Conservation (phyloP, 2,113 vertebrate genomes). For the Suricata suricatta region DNA sequence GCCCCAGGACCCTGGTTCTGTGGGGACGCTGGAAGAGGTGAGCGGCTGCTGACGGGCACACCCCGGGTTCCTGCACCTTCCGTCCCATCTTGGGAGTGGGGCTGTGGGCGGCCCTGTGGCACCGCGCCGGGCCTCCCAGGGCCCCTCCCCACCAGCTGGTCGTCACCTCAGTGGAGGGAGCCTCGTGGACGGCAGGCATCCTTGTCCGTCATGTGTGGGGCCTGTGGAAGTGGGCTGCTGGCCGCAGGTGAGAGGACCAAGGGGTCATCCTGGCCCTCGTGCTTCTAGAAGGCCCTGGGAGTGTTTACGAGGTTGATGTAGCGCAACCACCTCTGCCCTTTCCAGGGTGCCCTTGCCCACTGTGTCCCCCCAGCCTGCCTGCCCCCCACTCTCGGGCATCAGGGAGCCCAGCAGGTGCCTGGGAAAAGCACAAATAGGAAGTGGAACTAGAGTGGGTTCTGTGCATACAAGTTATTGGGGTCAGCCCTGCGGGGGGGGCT, state of each 20-base stretch:
- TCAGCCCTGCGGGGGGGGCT: neutral
- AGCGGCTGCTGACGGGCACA: fast-evolving
- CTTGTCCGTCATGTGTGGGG: neutral
- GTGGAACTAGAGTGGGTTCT: fast-evolving
- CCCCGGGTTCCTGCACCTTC: too few species aligned
- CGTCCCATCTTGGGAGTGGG: too few species aligned
- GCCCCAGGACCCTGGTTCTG: neutral
- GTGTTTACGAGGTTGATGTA: fast-evolving
- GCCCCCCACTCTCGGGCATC: fast-evolving
- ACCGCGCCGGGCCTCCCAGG: neutral
- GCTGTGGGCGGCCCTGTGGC: neutral
- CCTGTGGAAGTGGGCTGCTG: neutral
- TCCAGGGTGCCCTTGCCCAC: neutral
- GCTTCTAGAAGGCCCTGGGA: neutral
- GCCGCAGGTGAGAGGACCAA: neutral
- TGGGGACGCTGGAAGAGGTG: neutral
- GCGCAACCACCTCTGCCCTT: too few species aligned
- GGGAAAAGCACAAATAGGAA: fast-evolving
- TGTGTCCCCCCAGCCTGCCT: neutral
- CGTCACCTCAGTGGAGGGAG: fast-evolving
- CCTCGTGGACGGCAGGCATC: fast-evolving
- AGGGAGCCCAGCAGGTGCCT: fast-evolving
- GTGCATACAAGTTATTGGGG: fast-evolving
- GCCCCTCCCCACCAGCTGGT: neutral
- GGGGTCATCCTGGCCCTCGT: fast-evolving